Conservation (phyloP, 2,113 vertebrate genomes). For the Spea bombifrons region DNA sequence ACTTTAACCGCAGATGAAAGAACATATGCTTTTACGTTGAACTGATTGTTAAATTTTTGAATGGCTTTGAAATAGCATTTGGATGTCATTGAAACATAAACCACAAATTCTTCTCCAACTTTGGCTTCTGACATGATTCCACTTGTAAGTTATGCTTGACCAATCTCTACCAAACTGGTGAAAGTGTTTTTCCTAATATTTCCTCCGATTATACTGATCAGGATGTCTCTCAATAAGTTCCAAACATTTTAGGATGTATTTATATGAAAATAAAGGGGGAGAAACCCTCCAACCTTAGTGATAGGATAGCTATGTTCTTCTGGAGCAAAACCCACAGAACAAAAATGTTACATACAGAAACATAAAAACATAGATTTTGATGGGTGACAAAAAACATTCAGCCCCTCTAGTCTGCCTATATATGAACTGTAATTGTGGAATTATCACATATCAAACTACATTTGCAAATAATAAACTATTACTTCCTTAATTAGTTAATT, state of each 20-base stretch:
- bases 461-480: no score
- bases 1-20: conserved; percentile 26
- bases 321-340: no score
- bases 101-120: conserved; percentile 27
- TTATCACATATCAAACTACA: no score
- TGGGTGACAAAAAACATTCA: no score
- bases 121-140: conserved; percentile 33
- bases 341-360: no score
- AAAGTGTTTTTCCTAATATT: conserved; percentile 24
- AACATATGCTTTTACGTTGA: conserved; percentile 11
- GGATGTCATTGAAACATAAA: conserved; percentile 37
- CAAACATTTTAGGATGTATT: not conserved
- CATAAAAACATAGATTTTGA: no score
- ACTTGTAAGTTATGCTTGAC: conserved; percentile 41
- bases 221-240: conserved; percentile 14
- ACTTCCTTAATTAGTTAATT: no score
- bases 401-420: no score
- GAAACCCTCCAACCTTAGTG: no score
- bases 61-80: conserved; percentile 21
- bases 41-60: conserved; percentile 1
- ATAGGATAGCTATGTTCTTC: no score
- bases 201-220: conserved; percentile 16
- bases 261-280: not conserved
- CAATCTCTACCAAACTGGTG: conserved; percentile 31
- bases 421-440: no score